Percentiles rank a stretch among this genome's conserved stretches.
Evolutionary conservation across 2,888 invertebrate species (phyloP).

Genomic region (Dioctria rufipes): DNA sequence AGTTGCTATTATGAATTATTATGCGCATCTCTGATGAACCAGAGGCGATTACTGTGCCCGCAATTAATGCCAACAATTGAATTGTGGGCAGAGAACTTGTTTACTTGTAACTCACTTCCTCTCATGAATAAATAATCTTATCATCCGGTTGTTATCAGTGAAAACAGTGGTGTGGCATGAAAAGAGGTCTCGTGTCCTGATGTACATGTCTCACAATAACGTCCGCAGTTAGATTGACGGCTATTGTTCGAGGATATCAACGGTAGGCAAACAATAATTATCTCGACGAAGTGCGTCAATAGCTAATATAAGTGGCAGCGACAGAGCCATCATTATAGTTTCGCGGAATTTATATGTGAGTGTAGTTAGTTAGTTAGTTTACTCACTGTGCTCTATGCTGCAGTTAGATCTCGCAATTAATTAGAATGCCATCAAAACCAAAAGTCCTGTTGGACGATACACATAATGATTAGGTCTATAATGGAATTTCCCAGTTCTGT

Average conservation of each 20-base stretch:
- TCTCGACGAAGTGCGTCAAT: constrained; percentile 24
- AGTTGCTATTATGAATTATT: background rate
- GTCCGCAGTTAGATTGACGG: constrained; percentile 23
- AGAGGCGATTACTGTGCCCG: background rate
- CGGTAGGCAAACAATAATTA: constrained; percentile 23
- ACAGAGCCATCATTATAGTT: constrained; percentile 18
- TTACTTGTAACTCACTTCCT: constrained; percentile 21
- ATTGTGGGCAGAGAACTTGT: constrained; percentile 19
- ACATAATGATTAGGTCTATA: constrained; percentile 28
- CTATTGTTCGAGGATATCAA: constrained; percentile 7
- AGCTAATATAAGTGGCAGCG: constrained; percentile 35
- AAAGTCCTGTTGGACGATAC: constrained; percentile 12
- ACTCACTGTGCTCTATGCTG: background rate
- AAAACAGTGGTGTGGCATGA: constrained; percentile 10
- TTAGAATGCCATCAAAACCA: constrained; percentile 22
- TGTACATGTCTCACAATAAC: constrained; percentile 11
- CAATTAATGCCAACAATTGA: constrained; percentile 20
- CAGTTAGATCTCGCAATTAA: constrained; percentile 1
- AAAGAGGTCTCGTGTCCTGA: background rate
- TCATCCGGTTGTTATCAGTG: constrained; percentile 14
- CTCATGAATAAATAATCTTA: constrained; percentile 28
- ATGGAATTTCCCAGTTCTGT: constrained; percentile 17
- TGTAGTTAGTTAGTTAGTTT: too few species aligned
- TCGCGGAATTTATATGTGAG: background rate
- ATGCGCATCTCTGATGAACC: background rate